Evolutionary conservation across 2,888 invertebrate genomes (phyloP).

Genomic region (Eupeodes luniger): DNA sequence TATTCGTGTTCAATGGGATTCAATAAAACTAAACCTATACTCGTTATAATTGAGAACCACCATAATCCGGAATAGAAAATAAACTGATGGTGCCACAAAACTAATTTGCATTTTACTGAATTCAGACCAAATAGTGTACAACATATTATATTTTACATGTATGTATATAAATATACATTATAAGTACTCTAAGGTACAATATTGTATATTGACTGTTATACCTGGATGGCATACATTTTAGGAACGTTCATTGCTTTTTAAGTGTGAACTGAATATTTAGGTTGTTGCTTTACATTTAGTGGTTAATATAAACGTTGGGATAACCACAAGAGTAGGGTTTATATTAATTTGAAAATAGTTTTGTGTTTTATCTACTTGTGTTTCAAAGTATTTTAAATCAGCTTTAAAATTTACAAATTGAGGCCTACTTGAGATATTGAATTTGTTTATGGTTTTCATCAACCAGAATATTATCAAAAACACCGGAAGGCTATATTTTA

Average conservation of each 20-base stretch:
- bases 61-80: constrained; percentile 11
- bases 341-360: background rate
- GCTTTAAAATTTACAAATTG: too few relatives aligned
- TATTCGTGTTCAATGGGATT: background rate
- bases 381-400: too few relatives aligned
- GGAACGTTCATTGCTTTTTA: background rate
- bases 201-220: too few relatives aligned
- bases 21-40: background rate
- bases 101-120: constrained; percentile 22
- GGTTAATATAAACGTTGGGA: background rate
- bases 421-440: too few relatives aligned
- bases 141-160: background rate
- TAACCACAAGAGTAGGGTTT: background rate
- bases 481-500: too few relatives aligned
- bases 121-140: background rate
- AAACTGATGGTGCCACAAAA: constrained; percentile 9
- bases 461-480: too few relatives aligned
- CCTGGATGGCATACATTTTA: too few relatives aligned
- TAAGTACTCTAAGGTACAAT: too few relatives aligned
- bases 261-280: background rate
- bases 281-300: background rate
- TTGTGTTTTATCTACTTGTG: too few relatives aligned
- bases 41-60: background rate
- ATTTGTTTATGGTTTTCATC: too few relatives aligned
- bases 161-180: too few relatives aligned